Evolutionary conservation across 2,797 vertebrate species (phyloP).

Genomic region (Gastrophryne carolinensis): DNA sequence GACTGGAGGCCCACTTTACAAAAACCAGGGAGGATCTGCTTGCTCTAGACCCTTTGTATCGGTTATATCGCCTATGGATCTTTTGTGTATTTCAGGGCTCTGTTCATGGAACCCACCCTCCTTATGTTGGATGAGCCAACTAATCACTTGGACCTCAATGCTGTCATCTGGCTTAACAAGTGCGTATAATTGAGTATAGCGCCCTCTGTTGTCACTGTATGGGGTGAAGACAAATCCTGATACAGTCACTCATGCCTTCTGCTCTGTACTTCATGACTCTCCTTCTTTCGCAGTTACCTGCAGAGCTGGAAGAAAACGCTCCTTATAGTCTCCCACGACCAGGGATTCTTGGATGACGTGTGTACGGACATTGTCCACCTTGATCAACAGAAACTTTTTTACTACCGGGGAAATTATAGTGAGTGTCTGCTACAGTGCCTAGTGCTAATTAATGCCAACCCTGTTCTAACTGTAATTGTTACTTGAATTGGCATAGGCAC

Average conservation of each 20-base stretch:
- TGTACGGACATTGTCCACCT: conserved; percentile 89
- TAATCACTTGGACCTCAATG: conserved; percentile 90
- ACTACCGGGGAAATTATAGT: conserved; percentile 91
- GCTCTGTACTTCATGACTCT: not conserved
- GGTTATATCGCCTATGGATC: not conserved
- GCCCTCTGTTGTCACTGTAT: not conserved
- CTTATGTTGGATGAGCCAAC: conserved; percentile 92
- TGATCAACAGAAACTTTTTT: conserved; percentile 85
- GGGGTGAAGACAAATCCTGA: not conserved
- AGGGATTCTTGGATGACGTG: conserved; percentile 89
- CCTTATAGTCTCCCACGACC: conserved; percentile 90
- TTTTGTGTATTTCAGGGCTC: conserved; percentile 75
- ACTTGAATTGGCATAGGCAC: too few species aligned
- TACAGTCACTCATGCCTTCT: not conserved
- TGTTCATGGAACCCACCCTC: conserved; percentile 91
- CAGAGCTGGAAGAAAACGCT: conserved; percentile 92
- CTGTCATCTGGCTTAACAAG: conserved; percentile 96
- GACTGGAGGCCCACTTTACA: too few species aligned
- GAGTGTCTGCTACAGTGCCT: too few species aligned
- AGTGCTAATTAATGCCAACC: too few species aligned
- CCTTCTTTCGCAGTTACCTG: conserved; percentile 76
- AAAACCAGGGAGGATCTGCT: too few species aligned
- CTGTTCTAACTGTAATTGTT: too few species aligned
- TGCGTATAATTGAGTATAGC: conserved; percentile 54
- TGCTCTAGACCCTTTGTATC: too few species aligned